Conservation (phyloP, 2,888 invertebrate species). For the Himalopsyche kuldschensis region DNA sequence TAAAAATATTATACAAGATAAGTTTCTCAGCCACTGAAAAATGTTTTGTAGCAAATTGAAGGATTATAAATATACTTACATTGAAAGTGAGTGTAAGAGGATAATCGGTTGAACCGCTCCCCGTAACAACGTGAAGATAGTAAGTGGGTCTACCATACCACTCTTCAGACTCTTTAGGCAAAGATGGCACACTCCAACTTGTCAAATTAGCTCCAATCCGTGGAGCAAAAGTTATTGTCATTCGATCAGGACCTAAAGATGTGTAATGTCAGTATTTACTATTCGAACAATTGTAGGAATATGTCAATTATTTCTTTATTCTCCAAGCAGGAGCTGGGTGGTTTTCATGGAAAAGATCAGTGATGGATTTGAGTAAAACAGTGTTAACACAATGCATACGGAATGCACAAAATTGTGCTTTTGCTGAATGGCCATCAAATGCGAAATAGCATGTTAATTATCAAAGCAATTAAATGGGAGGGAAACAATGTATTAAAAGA, state of each 20-base stretch:
- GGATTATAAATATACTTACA: not conserved
- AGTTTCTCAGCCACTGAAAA: too few species aligned
- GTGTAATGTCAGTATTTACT: not conserved
- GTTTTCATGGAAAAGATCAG: too few species aligned
- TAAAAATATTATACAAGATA: not conserved
- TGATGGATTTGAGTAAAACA: too few species aligned
- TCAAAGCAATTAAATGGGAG: too few species aligned
- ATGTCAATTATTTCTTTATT: too few species aligned
- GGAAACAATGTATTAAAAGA: too few species aligned
- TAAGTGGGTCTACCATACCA: slow-evolving; percentile 27
- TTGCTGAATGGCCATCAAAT: too few species aligned
- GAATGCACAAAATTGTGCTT: too few species aligned
- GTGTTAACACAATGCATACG: too few species aligned
- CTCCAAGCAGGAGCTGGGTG: too few species aligned
- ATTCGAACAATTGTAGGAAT: not conserved
- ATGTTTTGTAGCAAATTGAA: not conserved
- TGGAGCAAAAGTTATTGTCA: slow-evolving; percentile 26
- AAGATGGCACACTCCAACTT: slow-evolving; percentile 15
- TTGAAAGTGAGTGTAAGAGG: not conserved
- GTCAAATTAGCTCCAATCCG: slow-evolving; percentile 7
- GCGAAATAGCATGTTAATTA: too few species aligned
- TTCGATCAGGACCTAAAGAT: slow-evolving; percentile 23
- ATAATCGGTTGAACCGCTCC: not conserved
- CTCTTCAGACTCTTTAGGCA: not conserved
- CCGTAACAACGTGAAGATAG: slow-evolving; percentile 11